phyloP scores from a whole-genome alignment of 1,140 invertebrate genomes.

The Drosophila teissieri region DNA sequence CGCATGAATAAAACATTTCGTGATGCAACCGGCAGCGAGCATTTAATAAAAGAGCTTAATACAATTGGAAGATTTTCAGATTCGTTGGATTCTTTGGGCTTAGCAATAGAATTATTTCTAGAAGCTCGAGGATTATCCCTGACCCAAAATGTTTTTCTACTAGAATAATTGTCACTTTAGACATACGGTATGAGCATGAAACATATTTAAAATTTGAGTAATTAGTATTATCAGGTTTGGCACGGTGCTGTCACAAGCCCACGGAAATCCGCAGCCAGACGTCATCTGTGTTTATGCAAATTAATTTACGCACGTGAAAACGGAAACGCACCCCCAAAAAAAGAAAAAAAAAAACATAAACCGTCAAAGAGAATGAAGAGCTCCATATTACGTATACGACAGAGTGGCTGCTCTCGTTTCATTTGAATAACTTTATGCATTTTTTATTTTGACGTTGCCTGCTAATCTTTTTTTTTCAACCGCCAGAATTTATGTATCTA shows the following conservation, averaged over 20 bases:
- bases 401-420: conserved; percentile 21
- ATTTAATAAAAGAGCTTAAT: background rate
- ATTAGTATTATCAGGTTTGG: background rate
- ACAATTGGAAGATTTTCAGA: background rate
- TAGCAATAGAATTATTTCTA: background rate
- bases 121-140: background rate
- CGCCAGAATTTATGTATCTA: conserved; percentile 20
- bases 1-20: conserved; percentile 44
- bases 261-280: background rate
- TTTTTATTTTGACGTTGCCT: background rate
- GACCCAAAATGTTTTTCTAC: background rate
- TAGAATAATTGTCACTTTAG: no score
- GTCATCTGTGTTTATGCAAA: conserved; percentile 49
- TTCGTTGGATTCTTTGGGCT: background rate
- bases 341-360: conserved; percentile 7
- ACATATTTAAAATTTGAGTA: background rate
- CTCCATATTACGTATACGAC: conserved; percentile 66
- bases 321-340: conserved; percentile 17
- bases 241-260: conserved; percentile 7
- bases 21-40: conserved; percentile 2
- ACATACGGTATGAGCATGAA: no score
- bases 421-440: conserved; percentile 18
- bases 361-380: conserved; percentile 37
- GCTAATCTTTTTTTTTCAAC: conserved; percentile 27
- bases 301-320: conserved; percentile 31